Evolutionary conservation across 2,113 vertebrate species (phyloP).

Genomic region (Eira barbara): DNA sequence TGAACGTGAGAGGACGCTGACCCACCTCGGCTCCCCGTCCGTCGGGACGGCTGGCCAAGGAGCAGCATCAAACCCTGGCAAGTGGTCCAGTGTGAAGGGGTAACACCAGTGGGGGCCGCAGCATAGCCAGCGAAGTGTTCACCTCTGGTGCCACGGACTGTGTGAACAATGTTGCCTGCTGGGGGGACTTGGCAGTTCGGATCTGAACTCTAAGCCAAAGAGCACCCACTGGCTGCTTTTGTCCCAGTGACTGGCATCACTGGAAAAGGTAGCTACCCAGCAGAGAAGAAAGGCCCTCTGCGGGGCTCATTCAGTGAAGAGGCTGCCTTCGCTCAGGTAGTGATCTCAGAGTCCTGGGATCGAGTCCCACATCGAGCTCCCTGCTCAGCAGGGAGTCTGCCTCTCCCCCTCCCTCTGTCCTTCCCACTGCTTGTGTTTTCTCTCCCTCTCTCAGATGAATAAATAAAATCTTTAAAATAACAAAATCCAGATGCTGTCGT

Average conservation of each 20-base stretch:
- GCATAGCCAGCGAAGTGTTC: rapidly evolving
- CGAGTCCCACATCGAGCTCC: rapidly evolving
- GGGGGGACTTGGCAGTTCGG: not conserved
- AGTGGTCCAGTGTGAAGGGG: no score
- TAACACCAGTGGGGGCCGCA: rapidly evolving
- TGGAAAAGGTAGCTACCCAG: not conserved
- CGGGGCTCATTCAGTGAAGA: not conserved
- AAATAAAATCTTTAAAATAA: not conserved
- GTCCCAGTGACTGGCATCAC: not conserved
- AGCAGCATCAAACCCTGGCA: not conserved
- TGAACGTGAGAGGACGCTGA: not conserved
- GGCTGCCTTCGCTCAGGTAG: not conserved
- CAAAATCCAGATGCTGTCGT: not conserved
- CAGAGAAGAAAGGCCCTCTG: not conserved
- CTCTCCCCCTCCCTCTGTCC: not conserved
- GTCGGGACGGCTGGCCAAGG: not conserved
- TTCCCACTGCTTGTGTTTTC: no score
- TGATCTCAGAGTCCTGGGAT: not conserved
- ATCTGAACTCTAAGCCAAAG: not conserved
- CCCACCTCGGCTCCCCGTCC: no score
- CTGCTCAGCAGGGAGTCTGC: not conserved
- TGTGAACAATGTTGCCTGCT: no score
- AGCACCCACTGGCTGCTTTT: not conserved
- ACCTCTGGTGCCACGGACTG: not conserved
- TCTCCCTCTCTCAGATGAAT: not conserved